phyloP scores from a whole-genome alignment of 2,113 vertebrate genomes.

The Ochotona curzoniae region DNA sequence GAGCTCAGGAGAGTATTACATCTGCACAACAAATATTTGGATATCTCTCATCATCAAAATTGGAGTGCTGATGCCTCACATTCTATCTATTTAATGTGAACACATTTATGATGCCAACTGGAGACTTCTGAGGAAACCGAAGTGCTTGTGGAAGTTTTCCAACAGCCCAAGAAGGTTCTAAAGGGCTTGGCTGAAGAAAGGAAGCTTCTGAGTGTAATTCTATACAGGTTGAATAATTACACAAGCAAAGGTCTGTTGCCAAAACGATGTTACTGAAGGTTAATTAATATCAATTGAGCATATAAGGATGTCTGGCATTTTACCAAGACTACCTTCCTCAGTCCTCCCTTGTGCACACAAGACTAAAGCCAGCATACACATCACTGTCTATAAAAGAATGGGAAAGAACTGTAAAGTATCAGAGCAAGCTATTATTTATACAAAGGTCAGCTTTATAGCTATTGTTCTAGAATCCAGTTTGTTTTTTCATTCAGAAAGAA shows the following conservation, averaged over 20 bases:
- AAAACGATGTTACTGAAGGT: constrained; percentile 64
- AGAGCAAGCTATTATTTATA: background rate
- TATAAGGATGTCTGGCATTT: constrained; percentile 27
- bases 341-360: background rate
- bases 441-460: background rate
- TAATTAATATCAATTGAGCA: constrained; percentile 68
- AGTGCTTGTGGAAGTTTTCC: constrained; percentile 28
- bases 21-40: constrained; percentile 14
- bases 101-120: constrained; percentile 51
- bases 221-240: constrained; percentile 55
- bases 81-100: constrained; percentile 58
- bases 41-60: constrained; percentile 40
- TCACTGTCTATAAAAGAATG: background rate
- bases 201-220: constrained; percentile 25
- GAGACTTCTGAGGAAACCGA: constrained; percentile 49
- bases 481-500: constrained; percentile 17
- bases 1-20: background rate
- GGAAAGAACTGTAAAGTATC: background rate
- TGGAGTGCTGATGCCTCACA: constrained; percentile 36
- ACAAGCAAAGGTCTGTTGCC: constrained; percentile 34
- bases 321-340: background rate
- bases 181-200: constrained; percentile 55
- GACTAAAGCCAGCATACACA: background rate
- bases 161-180: constrained; percentile 38
- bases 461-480: background rate